Evolutionary conservation across 2,888 invertebrate genomes (phyloP), one percentile per base, ranked within the genome.

Genomic region (Philhelius pedissequus): DNA sequence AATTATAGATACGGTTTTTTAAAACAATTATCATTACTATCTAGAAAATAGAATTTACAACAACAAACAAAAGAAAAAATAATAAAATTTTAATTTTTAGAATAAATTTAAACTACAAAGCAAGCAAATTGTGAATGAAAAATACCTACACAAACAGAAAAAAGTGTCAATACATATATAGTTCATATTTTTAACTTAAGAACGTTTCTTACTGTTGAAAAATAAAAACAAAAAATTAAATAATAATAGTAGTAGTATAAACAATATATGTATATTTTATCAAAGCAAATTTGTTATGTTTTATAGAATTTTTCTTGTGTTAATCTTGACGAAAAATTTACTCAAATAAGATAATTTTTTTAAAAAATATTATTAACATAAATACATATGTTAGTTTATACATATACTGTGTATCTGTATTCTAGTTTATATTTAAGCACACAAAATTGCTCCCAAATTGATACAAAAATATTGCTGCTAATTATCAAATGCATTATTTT

Each of bases 1-100:
- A 76, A 71, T 68, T 78, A 76, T 76, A 80, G 54, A 84, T 80
- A 80, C 71, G 83, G 66, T 84, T 84, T 80, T 80, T 68, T n/a
- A n/a, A 80, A 68, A 80, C 76, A 73, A 64, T 74, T 79, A 79
- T 70, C 73, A 83, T 74, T 54, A 79, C 71, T 71, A 80, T 54
- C 64, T 84, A 76, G 75, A 68, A 71, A 20, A 76, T 80, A 80
- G 54, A 79, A 73, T 40, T 54, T 43, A 74, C 52, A 52, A 62
- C 40, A 9, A 70, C 13, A 56, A 52, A 62, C 35, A 25, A 52
- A 20, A 56, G 15, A 20, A 18, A 50, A 40, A 20, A 56, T 48
- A 48, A 38, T 52, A 69, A 32, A 70, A 32, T 77, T 64, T 22
- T 62, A 30, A 52, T 32, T 50, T 52, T 79, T 68, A 73, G n/a